Evolutionary conservation across 2,888 invertebrate species (phyloP).

Genomic region (Dryomyza anilis): DNA sequence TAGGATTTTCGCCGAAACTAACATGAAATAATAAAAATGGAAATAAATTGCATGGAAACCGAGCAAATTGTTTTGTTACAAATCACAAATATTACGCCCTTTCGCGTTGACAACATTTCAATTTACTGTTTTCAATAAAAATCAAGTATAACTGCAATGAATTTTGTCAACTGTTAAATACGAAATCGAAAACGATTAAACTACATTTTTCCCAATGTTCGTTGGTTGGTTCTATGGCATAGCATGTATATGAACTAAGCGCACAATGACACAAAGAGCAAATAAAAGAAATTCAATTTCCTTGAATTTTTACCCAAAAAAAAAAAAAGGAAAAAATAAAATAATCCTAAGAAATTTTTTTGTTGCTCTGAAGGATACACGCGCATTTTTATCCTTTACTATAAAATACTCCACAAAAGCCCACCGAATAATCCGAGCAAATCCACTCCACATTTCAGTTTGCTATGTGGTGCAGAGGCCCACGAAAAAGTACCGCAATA

Average conservation of each 20-base stretch:
- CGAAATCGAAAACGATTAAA: constrained; percentile 54
- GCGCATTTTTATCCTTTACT: constrained; percentile 4
- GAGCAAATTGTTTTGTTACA: constrained; percentile 5
- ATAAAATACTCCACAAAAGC: constrained; percentile 4
- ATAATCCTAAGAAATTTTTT: too few relatives aligned
- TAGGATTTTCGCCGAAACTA: background rate
- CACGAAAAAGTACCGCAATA: constrained; percentile 31
- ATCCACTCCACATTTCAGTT: constrained; percentile 17
- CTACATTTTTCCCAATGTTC: constrained; percentile 49
- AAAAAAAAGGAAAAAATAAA: constrained; percentile 13
- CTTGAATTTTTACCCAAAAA: background rate
- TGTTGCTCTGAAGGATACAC: constrained; percentile 1
- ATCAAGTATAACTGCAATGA: constrained; percentile 57
- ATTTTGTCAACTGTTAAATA: constrained; percentile 48
- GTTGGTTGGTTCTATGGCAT: too few relatives aligned
- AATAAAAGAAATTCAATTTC: constrained; percentile 17
- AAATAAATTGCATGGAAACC: constrained; percentile 15
- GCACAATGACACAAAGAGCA: background rate
- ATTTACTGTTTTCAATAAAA: constrained; percentile 55
- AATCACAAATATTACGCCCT: background rate
- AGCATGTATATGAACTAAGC: too few relatives aligned
- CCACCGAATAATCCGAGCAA: constrained; percentile 2
- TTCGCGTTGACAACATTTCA: constrained; percentile 40
- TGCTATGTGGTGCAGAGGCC: constrained; percentile 19
- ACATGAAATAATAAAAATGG: background rate